A percentile compares a stretch with the other conserved stretches of the same genome.
phyloP scores from a whole-genome alignment of 2,113 vertebrate species.

The Cnemophilus loriae region DNA sequence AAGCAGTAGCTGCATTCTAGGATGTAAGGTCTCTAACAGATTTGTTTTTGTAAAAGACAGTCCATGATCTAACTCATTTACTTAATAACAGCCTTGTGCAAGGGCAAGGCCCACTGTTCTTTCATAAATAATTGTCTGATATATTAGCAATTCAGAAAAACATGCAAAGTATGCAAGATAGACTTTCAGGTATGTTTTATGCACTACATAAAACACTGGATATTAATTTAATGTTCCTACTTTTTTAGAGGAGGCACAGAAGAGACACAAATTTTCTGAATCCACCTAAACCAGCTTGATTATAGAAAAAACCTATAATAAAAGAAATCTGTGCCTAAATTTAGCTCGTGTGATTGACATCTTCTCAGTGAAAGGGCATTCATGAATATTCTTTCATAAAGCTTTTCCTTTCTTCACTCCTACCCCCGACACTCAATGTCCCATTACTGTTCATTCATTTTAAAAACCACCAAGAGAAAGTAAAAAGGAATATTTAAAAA shows the following conservation, averaged over 20 bases:
- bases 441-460: not conserved
- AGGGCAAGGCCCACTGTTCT: not conserved
- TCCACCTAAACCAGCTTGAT: not conserved
- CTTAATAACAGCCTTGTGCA: not conserved
- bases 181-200: not conserved
- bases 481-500: not conserved
- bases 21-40: not conserved
- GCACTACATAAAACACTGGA: not conserved
- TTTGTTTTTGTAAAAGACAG: not conserved
- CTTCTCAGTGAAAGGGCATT: not conserved
- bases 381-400: not conserved
- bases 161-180: not conserved
- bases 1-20: not conserved
- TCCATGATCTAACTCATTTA: not conserved
- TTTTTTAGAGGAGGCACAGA: not conserved
- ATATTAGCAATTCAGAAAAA: not conserved
- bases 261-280: not conserved
- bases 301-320: not conserved
- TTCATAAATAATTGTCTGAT: not conserved
- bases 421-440: not conserved
- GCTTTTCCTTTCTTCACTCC: not conserved
- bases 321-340: not conserved
- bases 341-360: not conserved
- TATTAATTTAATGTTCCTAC: not conserved
- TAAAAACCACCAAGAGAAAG: not conserved